Evolutionary conservation across 2,113 vertebrate genomes (phyloP), one percentile per base, ranked within the genome.

Genomic region (Ptyas mucosa): DNA sequence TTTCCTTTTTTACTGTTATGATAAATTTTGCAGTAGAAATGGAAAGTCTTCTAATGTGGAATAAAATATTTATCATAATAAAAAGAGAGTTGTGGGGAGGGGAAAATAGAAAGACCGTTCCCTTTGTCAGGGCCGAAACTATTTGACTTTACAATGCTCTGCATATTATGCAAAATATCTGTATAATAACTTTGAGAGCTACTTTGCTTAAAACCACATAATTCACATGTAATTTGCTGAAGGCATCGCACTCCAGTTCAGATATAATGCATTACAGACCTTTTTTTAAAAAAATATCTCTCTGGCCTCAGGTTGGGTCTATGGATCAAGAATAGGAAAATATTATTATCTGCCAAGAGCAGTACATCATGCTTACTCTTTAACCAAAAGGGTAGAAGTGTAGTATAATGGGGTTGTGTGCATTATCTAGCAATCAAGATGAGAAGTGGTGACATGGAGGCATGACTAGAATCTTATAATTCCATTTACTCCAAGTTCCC

Each of bases 151-250:
- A 90, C 10, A 85, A 52, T 10, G 23, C 52, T 92, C 15, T 91
- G 94, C 94, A 90, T 46, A 90, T 93, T 89, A 92, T 94, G 92
- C 0, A 95, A 97, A 96, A 94, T 5, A 92, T 91, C 64, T 54
- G 57, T 95, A 0, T 3, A 90, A 81, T 39, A 34, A 39, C 69
- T 43, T 81, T 81, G 94, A 75, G 14, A 96, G 93, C 52, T 94
- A 34, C 21, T 87, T 93, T 69, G 58, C 85, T 24, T n/a, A 87
- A 95, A 96, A 97, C 26, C 12, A 93, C 95, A 95, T 95, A 94
- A 90, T 94, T 94, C 9, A 94, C 43, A 92, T 95, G 91, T 92
- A 26, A 39, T 96, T 95, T 95, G 20, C 93, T 87, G 81, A 94
- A 55, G 90, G 11, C 26, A 88, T 92, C 52, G 5, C 75, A 94